Percentiles rank a stretch among this genome's conserved stretches.
Evolutionary conservation across 2,797 vertebrate species (phyloP).

Genomic region (Pipistrellus kuhlii): DNA sequence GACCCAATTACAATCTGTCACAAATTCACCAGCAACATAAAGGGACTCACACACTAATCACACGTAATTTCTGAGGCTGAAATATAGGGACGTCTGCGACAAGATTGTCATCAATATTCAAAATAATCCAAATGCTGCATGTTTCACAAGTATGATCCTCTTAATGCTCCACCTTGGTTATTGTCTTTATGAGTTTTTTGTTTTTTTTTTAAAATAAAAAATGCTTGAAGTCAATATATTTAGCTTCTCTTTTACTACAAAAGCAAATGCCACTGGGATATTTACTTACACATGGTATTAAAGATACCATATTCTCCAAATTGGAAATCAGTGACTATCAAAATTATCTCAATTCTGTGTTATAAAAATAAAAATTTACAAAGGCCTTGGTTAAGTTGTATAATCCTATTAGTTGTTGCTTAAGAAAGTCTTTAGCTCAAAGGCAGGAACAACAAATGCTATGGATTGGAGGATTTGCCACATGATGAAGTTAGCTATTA

Average conservation of each 20-base stretch:
- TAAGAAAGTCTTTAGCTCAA: slow-evolving; percentile 24
- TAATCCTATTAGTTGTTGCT: background rate
- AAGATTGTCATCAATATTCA: slow-evolving; percentile 78
- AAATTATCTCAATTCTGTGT: background rate
- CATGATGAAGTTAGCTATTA: background rate
- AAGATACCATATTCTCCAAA: background rate
- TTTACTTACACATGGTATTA: background rate
- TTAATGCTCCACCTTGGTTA: slow-evolving; percentile 58
- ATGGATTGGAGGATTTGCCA: background rate
- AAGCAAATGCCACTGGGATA: background rate
- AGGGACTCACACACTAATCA: slow-evolving; percentile 90
- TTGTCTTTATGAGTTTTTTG: slow-evolving; percentile 50
- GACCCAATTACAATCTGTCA: slow-evolving; percentile 99
- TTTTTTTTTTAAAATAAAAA: slow-evolving; percentile 34
- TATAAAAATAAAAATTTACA: background rate
- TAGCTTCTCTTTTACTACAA: background rate
- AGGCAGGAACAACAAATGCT: background rate
- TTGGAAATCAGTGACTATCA: slow-evolving; percentile 1
- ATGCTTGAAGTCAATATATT: background rate
- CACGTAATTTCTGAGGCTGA: slow-evolving; percentile 87
- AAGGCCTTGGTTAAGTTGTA: background rate
- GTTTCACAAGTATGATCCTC: slow-evolving; percentile 38
- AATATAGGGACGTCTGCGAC: slow-evolving; percentile 83
- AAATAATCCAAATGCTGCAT: slow-evolving; percentile 66
- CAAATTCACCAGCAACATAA: slow-evolving; percentile 95